Evolutionary conservation across 1,140 invertebrate species (phyloP).

Genomic region (Lepidurus arcticus): DNA sequence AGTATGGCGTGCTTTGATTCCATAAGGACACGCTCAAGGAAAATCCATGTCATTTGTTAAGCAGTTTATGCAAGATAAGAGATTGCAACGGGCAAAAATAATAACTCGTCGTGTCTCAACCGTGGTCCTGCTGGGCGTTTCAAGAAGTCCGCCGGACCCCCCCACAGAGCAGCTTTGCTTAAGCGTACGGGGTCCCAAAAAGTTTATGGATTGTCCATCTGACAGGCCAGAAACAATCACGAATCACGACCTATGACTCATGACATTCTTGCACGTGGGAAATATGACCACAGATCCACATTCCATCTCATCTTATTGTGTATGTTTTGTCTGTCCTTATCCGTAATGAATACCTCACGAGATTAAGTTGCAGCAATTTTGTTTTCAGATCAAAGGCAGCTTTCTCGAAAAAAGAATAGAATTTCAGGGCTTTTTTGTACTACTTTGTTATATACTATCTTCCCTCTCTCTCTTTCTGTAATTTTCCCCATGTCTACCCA

Average conservation of each 20-base stretch:
- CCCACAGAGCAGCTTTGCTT: conserved; percentile 16
- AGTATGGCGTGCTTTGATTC: conserved; percentile 11
- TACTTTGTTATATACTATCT: background rate
- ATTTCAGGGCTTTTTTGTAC: background rate
- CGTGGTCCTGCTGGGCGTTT: conserved; percentile 11
- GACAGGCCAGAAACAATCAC: conserved; percentile 21
- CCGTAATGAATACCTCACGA: background rate
- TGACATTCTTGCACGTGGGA: conserved; percentile 18
- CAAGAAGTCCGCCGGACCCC: conserved; percentile 13
- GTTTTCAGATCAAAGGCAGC: background rate
- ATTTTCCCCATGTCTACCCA: background rate
- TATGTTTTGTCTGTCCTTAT: background rate
- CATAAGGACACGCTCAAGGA: conserved; percentile 17
- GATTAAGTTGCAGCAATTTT: conserved; percentile 10
- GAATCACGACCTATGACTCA: conserved; percentile 21
- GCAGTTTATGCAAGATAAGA: conserved; percentile 6
- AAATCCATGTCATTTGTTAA: conserved; percentile 11
- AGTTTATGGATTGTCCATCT: conserved; percentile 9
- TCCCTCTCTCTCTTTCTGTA: background rate
- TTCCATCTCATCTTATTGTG: conserved; percentile 15
- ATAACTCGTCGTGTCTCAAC: conserved; percentile 11
- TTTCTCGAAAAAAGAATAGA: background rate
- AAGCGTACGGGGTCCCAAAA: background rate
- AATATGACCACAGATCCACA: conserved; percentile 9
- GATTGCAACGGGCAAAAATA: background rate